Base-by-base conservation (phyloP, 2,888 invertebrate species). In the Deilephila elpenor region DNA sequence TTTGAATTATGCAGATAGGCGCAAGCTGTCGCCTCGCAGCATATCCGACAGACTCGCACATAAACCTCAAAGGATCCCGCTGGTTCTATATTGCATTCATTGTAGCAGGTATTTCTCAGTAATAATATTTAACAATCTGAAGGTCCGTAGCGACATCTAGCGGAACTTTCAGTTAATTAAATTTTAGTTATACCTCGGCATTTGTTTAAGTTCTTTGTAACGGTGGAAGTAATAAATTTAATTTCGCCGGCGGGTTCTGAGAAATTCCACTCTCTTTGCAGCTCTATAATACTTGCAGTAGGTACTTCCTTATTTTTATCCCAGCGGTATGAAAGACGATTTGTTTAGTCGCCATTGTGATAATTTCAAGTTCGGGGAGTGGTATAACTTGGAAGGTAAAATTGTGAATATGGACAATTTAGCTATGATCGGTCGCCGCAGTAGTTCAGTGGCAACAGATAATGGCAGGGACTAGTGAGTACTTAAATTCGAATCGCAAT, bases 141-240 rank as follows among this genome's bases (percentile, higher is more conserved):
- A n/a, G 56, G 56, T 14, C n/a, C n/a, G 25, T 25, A 67, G 67
- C 67, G 67, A 44, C 44, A 51, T 67, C 67, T 44, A 67, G 25
- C 67, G 25, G 44, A 51, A 5, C 51, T 25, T 25, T 67, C 29
- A 51, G 20, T 67, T 67, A 67, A 67, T 67, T 51, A 51, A 20
- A 6, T 44, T 25, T 51, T 6, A 4, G 51, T 25, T 44, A 67
- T 51, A 51, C 25, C 25, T 25, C 25, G 67, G 25, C 44, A 67
- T 51, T 25, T 51, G 44, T 44, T 44, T 29, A 60, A 60, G 60
- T 60, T 56, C 60, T 60, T 25, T 60, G 60, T 64, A 64, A 64
- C 51, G 67, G 44, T 17, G 25, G 25, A 44, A 14, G 44, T 17
- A 67, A 44, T 67, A 3, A 67, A 67, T 67, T 67, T 44, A 67